Evolutionary conservation across 1,140 invertebrate genomes (phyloP), one percentile per base, ranked within the genome.

Genomic region (Mizuhopecten yessoensis): DNA sequence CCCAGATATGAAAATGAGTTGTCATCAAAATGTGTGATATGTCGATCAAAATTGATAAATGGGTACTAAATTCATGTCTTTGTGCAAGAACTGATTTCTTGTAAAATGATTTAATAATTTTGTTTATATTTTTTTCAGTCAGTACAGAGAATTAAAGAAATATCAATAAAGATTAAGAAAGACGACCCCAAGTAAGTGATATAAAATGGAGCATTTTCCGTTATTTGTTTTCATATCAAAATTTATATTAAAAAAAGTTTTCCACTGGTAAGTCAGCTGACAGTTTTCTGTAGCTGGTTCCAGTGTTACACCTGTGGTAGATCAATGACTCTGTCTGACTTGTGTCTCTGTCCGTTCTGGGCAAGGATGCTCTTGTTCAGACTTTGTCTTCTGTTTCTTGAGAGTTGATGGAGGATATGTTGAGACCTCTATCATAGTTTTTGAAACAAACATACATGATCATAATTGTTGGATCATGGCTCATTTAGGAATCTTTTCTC

Each of bases 131-230:
- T 94, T 45, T 95, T 96, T 39, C 93, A 97, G 97, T 98, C 98
- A 86, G 97, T 99, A 88, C 98, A 98, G 0, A 98, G 98, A 96
- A 98, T 99, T 36, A 98, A 98, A 93, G 97, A 98, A 94, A 97
- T 99, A 57, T 97, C 99, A 42, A 98, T 99, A 0, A 98, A 97
- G 93, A 97, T 98, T 90, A 96, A 96, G 42, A 96, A 96, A 93
- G 95, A 95, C 88, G 95, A 97, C 92, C 91, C 93, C 45, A 92
- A 95, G 96, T 97, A 95, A 96, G 96, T 95, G 33, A 0, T 75
- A 34, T 34, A 34, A 11, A 45, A 45, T 1, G 0, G 9, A 15
- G 9, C 17, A 45, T 17, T 13, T 45, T 45, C 17, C 1, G 17
- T 45, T 10, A 7, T 39, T 39, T 39, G 5, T 39, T 39, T 39